Percentiles rank a stretch among this genome's conserved stretches.
Conservation (phyloP, 1,140 invertebrate genomes). For the Pissodes strobi region DNA sequence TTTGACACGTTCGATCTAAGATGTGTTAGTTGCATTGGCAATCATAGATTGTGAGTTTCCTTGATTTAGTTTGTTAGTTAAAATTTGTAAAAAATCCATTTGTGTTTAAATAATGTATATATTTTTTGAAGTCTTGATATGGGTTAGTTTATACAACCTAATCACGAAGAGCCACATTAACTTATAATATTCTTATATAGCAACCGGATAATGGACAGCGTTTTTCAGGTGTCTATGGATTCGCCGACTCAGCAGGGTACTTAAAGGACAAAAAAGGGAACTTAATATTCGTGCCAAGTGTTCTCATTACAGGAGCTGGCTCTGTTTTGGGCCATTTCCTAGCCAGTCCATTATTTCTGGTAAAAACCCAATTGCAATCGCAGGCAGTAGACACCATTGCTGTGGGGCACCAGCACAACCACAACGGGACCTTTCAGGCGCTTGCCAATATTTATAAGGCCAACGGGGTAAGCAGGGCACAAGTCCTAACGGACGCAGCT, state of each 20-base stretch:
- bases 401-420: conserved; percentile 87
- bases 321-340: conserved; percentile 40
- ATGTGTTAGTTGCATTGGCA: too few species aligned
- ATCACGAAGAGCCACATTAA: too few species aligned
- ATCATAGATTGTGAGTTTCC: too few species aligned
- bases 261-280: conserved; percentile 42
- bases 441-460: conserved; percentile 69
- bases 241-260: conserved; percentile 34
- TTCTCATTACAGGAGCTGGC: conserved; percentile 44
- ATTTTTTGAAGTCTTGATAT: too few species aligned
- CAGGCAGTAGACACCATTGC: conserved; percentile 76
- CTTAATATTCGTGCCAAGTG: conserved; percentile 38
- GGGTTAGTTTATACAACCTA: too few species aligned
- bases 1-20: too few species aligned
- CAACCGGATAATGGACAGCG: too few species aligned
- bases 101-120: too few species aligned
- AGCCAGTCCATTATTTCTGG: conserved; percentile 78
- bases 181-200: too few species aligned
- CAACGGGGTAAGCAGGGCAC: conserved; percentile 72
- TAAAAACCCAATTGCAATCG: conserved; percentile 91
- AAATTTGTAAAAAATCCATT: too few species aligned
- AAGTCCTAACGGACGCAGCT: too few species aligned
- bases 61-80: too few species aligned
- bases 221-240: conserved; percentile 40
- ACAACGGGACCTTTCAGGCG: conserved; percentile 70